These are phyloP conservation scores for Parascotia fuliginaria DNA, from an alignment of 2,888 invertebrate species.

Conservation along the genomic window DNA sequence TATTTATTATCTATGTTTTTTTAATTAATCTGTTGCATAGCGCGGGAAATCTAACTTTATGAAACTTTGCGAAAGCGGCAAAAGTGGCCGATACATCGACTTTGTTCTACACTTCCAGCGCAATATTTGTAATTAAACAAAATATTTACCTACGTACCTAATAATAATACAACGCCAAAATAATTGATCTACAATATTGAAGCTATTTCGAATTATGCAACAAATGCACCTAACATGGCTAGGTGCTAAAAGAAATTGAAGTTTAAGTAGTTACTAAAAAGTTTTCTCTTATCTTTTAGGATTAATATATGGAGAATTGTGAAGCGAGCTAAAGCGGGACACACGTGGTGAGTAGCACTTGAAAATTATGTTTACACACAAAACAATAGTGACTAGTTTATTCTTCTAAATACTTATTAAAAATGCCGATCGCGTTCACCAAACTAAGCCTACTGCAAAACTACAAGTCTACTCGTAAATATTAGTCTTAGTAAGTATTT, in stretches of 20 bases:
- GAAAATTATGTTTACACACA: slow-evolving; percentile 19
- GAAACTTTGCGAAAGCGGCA: too few relatives aligned
- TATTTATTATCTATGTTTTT: slow-evolving; percentile 18
- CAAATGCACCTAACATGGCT: slow-evolving; percentile 10
- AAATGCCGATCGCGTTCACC: slow-evolving; percentile 26
- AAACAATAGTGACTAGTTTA: slow-evolving; percentile 12
- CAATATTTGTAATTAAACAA: too few relatives aligned
- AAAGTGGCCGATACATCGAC: slow-evolving; percentile 1
- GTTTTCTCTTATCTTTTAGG: slow-evolving; percentile 12
- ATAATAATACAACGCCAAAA: neutral
- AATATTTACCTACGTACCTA: too few relatives aligned
- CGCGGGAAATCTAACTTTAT: slow-evolving; percentile 21
- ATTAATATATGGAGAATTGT: slow-evolving; percentile 16
- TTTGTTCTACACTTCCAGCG: slow-evolving; percentile 1
- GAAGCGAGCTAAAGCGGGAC: slow-evolving; percentile 36
- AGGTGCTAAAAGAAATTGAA: neutral
- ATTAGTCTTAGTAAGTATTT: slow-evolving; percentile 13
- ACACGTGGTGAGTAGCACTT: slow-evolving; percentile 31
- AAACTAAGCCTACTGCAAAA: slow-evolving; percentile 38
- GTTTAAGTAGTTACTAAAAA: slow-evolving; percentile 12
- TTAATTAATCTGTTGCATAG: slow-evolving; percentile 18
- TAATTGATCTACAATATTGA: slow-evolving; percentile 2
- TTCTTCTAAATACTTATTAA: slow-evolving; percentile 18
- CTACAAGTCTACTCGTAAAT: slow-evolving; percentile 37
- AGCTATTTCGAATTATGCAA: slow-evolving; percentile 14